These are phyloP conservation scores for Nettapus auritus DNA, from an alignment of 2,113 vertebrate species.

Conservation along the genomic window DNA sequence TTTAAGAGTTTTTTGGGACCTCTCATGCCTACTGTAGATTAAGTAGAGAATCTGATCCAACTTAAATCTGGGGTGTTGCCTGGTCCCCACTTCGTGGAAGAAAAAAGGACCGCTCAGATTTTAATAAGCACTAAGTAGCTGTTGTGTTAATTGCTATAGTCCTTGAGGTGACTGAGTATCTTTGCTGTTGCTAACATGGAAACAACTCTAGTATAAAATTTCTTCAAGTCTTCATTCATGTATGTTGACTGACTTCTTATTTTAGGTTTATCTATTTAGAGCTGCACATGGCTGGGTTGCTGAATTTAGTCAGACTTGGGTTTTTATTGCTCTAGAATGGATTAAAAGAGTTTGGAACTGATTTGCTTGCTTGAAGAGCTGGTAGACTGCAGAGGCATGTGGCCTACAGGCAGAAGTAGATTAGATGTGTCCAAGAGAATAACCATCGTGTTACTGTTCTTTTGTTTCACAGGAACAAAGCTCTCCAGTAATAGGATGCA, in stretches of 20 bases:
- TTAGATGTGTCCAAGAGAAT: not conserved
- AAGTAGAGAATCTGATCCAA: not conserved
- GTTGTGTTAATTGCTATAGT: not conserved
- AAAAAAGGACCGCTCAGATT: not conserved
- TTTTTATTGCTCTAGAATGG: not conserved
- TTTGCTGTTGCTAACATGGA: not conserved
- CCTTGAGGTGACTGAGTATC: not conserved
- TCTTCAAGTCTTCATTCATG: not conserved
- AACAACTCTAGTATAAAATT: not conserved
- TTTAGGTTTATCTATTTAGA: not conserved
- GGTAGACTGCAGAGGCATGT: not conserved
- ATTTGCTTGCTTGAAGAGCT: not conserved
- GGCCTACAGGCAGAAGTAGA: not conserved
- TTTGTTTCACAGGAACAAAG: not conserved
- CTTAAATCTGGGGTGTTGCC: not conserved
- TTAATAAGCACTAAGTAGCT: not conserved
- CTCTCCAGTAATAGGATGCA: not conserved
- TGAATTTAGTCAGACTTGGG: not conserved
- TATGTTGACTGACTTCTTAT: not conserved
- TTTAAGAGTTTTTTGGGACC: not conserved
- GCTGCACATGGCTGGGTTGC: not conserved
- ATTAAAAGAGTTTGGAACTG: not conserved
- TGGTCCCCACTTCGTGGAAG: not conserved
- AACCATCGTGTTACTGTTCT: accelerated
- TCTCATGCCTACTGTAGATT: not conserved